A percentile compares a stretch with the other conserved stretches of the same genome.
Evolutionary conservation across 2,797 vertebrate genomes (phyloP).

Genomic region (Chelonia mydas): DNA sequence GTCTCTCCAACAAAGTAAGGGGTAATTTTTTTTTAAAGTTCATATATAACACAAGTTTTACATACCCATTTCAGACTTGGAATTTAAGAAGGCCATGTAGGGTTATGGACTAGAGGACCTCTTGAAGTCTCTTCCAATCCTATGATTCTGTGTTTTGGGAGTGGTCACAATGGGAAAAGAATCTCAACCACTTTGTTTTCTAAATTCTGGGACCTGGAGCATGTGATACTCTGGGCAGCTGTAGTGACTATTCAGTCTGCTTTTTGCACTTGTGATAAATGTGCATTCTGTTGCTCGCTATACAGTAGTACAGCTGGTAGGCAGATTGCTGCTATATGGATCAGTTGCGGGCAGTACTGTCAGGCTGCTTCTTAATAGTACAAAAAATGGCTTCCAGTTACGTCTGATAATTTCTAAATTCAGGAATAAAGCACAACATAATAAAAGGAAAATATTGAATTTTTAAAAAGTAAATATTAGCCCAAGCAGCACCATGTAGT

Average conservation of each 20-base stretch:
- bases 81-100: background rate
- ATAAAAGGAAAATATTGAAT: background rate
- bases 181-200: constrained; percentile 33
- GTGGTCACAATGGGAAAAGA: constrained; percentile 19
- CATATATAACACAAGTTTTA: background rate
- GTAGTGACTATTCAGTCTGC: constrained; percentile 6
- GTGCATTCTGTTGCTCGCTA: background rate
- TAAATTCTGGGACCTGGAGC: background rate
- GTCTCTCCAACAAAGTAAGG: constrained; percentile 98
- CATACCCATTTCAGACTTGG: background rate
- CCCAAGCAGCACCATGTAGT: background rate
- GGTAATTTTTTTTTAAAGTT: background rate
- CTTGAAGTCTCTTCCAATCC: too few species aligned
- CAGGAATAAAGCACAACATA: background rate
- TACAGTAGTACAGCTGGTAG: background rate
- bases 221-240: constrained; percentile 44
- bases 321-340: background rate
- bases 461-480: background rate
- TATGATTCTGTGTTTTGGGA: constrained; percentile 1
- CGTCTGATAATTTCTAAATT: background rate
- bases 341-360: background rate
- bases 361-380: background rate
- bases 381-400: background rate
- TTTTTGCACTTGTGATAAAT: constrained; percentile 23
- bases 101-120: too few species aligned